Evolutionary conservation across 1,140 invertebrate genomes (phyloP).

Genomic region (Portunus trituberculatus): DNA sequence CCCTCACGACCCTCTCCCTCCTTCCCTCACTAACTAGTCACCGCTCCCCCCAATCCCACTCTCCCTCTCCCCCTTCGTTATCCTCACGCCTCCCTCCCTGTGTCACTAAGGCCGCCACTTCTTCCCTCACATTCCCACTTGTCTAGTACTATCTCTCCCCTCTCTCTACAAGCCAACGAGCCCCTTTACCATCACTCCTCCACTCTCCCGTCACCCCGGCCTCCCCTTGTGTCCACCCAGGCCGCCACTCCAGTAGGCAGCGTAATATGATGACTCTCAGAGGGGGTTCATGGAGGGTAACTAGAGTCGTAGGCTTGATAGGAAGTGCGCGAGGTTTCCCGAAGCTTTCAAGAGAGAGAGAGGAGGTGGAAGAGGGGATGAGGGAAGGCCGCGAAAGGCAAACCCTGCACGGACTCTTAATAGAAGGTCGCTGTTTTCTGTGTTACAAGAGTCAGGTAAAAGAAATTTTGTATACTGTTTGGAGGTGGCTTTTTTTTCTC

Average conservation of each 20-base stretch:
- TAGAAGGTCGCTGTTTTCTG: neutral
- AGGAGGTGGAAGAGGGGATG: neutral
- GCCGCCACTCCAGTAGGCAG: neutral
- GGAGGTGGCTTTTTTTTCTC: neutral
- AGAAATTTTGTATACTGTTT: neutral
- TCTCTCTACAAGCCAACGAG: neutral
- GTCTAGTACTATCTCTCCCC: neutral
- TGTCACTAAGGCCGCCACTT: neutral
- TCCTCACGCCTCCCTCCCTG: neutral
- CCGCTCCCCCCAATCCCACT: neutral
- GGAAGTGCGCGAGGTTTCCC: neutral
- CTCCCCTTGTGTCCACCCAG: neutral
- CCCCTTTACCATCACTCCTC: neutral
- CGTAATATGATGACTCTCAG: slow-evolving; percentile 20
- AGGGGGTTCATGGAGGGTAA: neutral
- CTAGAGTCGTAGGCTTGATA: neutral
- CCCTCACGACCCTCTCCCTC: slow-evolving; percentile 17
- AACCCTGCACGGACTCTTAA: neutral
- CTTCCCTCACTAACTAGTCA: slow-evolving; percentile 10
- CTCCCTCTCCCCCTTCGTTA: neutral
- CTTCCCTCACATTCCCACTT: neutral
- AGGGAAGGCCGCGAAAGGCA: neutral
- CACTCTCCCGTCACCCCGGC: neutral
- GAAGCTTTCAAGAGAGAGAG: neutral
- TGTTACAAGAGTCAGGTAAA: neutral